Evolutionary conservation across 2,113 vertebrate genomes (phyloP).

Genomic region (Ascaphus truei): DNA sequence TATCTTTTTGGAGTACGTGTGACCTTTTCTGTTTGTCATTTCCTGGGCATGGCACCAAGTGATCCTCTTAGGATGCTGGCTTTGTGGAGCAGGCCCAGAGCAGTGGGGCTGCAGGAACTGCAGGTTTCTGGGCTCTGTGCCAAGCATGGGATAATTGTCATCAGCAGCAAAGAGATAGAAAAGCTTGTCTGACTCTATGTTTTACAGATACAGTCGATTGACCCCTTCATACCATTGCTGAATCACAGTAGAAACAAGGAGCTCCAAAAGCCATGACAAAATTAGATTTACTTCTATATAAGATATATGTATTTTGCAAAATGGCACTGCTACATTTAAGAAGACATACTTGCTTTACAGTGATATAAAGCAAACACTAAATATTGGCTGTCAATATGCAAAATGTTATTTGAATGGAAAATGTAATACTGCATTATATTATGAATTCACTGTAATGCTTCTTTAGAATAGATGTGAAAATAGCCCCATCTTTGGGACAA

Average conservation of each 20-base stretch:
- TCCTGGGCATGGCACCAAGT: constrained; percentile 75
- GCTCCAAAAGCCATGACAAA: too few species aligned
- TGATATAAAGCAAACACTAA: too few species aligned
- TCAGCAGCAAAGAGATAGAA: constrained; percentile 66
- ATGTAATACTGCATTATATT: too few species aligned
- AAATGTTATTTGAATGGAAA: too few species aligned
- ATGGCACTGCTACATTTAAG: too few species aligned
- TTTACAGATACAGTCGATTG: constrained; percentile 67
- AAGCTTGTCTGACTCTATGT: constrained; percentile 63
- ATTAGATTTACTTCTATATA: too few species aligned
- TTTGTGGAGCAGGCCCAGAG: constrained; percentile 59
- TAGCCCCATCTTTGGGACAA: too few species aligned
- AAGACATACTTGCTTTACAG: too few species aligned
- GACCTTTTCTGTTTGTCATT: constrained; percentile 81
- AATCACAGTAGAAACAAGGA: constrained; percentile 42
- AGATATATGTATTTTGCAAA: too few species aligned
- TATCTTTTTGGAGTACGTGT: constrained; percentile 66
- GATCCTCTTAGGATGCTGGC: constrained; percentile 63
- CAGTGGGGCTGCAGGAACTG: constrained; percentile 49
- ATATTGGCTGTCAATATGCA: too few species aligned
- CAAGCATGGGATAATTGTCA: constrained; percentile 71
- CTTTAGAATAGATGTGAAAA: too few species aligned
- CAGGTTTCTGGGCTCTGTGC: constrained; percentile 71
- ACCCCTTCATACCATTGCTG: constrained; percentile 51
- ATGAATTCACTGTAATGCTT: too few species aligned